Base-by-base conservation (phyloP, 2,797 vertebrate genomes). In the Botia kubotai region DNA sequence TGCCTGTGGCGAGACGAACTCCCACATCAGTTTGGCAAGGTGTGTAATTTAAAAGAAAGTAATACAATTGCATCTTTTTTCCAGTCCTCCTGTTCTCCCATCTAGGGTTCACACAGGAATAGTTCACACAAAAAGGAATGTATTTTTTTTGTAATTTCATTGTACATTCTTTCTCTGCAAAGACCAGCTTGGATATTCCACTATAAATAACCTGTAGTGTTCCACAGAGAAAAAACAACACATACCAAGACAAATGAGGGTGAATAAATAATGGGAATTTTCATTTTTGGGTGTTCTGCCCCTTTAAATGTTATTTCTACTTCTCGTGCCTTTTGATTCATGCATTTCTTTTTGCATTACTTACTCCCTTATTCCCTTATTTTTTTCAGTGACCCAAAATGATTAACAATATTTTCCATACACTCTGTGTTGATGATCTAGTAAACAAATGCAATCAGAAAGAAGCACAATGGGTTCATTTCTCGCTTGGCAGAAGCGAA, bases 11-110 rank as follows among this genome's bases (percentile, higher is more conserved):
- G 89, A 88, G 86, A 87, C 72, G 72, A 79, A 89, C 89, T 86
- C 90, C 91, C 91, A 88, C 89, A 77, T 82, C 36, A 70, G 72
- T 83, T 84, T 83, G 73, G 63, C 82, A 90, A 92, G 90, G 89
- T 91, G 87, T 83, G 84, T 84, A 86, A 88, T 89, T 87, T 87
- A 70, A 70, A 76, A 76, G 67, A 83, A 77, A 67, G 33, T 60
- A 36, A 67, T 50, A 73, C 63, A 23, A 67, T 50, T 68, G 10
- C 23, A 29, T 11, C 19, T 11, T 50, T 63, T 29, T 65, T 65
- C 11, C 55, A 58, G 55, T 5, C 26, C 23, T 60, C 19, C 3
- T 6, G 26, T 46, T 52, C 21, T 57, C 29, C 60, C 13, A 5
- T 4, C 26, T 29, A 58, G 2, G 10, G 19, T 21, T 23, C 19